These are phyloP conservation scores for Acanthochromis polyacanthus DNA, from an alignment of 2,113 vertebrate species.

Conservation along the genomic window DNA sequence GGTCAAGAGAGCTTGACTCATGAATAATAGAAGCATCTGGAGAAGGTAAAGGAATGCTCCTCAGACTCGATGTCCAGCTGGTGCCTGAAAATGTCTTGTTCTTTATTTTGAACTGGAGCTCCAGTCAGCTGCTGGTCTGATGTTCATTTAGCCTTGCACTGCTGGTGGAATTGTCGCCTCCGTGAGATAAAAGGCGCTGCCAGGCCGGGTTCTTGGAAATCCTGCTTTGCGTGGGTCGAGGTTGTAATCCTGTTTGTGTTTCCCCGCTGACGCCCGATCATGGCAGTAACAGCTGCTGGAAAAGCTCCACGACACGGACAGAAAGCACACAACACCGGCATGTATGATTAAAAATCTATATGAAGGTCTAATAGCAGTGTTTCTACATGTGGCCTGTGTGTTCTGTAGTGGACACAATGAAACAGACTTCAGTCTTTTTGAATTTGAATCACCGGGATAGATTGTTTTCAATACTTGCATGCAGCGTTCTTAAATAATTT, in stretches of 20 bases:
- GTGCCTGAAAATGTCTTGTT: no score
- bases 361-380: no score
- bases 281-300: neutral
- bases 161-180: conserved; percentile 37
- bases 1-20: conserved; percentile 8
- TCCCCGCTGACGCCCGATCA: conserved; percentile 22
- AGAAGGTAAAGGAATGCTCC: neutral
- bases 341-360: neutral
- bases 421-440: no score
- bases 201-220: conserved; percentile 43
- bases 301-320: neutral
- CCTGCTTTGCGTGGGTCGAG: neutral
- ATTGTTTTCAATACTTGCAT: no score
- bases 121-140: neutral
- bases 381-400: neutral
- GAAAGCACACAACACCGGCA: neutral
- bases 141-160: conserved; percentile 1
- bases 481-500: neutral
- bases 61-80: neutral
- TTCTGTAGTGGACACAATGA: neutral
- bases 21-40: conserved; percentile 61
- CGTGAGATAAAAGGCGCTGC: conserved; percentile 18
- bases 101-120: neutral
- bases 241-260: conserved; percentile 59
- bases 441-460: no score